Percentiles rank a stretch among this genome's conserved stretches.
These are phyloP conservation scores for Endomychus coccineus DNA, from an alignment of 2,888 invertebrate species.

Conservation along the genomic window DNA sequence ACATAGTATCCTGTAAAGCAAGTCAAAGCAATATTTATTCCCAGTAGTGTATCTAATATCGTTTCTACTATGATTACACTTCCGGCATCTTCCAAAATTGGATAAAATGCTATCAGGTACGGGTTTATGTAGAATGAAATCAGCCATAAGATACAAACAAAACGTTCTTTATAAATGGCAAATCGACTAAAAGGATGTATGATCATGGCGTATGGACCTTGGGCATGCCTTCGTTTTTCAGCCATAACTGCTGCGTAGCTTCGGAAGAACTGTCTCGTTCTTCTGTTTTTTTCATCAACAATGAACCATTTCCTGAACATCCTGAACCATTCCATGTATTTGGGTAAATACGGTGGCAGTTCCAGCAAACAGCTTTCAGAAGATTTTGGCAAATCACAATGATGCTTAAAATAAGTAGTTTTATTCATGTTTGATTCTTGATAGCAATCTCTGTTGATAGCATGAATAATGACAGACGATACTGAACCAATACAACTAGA, in stretches of 20 bases:
- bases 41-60: conserved; percentile 2
- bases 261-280: conserved; percentile 11
- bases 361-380: conserved; percentile 3
- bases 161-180: conserved; percentile 7
- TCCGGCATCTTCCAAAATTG: not conserved
- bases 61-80: conserved; percentile 3
- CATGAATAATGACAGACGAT: no score
- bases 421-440: no score
- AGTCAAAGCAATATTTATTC: conserved; percentile 6
- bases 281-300: conserved; percentile 6
- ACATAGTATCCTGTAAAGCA: conserved; percentile 19
- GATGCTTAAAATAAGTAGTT: conserved; percentile 6
- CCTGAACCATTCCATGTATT: conserved; percentile 1
- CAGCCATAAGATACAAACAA: conserved; percentile 9
- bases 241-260: conserved; percentile 8
- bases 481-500: no score
- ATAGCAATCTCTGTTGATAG: no score
- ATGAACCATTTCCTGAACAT: conserved; percentile 3
- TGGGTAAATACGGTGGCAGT: conserved; percentile 9
- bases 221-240: conserved; percentile 8
- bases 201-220: conserved; percentile 3
- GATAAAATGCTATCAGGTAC: conserved; percentile 3
- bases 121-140: conserved; percentile 6
- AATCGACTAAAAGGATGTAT: conserved; percentile 14
- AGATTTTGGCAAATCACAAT: conserved; percentile 2